These are phyloP conservation scores for Prosapia bicincta DNA, from an alignment of 2,888 invertebrate species.

Conservation along the genomic window DNA sequence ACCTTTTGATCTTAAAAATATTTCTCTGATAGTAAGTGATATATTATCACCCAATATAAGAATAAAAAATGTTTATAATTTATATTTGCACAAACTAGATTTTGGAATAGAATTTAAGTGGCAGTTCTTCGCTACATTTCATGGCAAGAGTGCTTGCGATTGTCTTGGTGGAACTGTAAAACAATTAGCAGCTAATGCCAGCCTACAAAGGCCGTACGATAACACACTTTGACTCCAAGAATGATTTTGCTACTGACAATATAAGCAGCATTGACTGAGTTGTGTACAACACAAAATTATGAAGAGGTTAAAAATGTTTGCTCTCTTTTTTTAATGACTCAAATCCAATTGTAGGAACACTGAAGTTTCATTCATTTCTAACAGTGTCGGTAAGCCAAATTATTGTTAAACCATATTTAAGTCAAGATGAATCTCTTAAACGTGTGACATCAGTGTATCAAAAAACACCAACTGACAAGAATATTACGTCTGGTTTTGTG, in stretches of 20 bases:
- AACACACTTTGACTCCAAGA: not conserved
- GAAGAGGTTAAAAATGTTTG: too few species aligned
- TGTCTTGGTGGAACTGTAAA: too few species aligned
- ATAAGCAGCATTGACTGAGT: too few species aligned
- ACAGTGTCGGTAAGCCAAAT: too few species aligned
- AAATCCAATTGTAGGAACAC: not conserved
- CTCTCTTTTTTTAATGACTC: not conserved
- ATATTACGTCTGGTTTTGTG: too few species aligned
- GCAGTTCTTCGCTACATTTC: not conserved
- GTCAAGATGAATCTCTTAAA: too few species aligned
- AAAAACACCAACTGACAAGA: too few species aligned
- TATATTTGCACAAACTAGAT: not conserved
- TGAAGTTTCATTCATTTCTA: too few species aligned
- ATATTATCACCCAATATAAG: not conserved
- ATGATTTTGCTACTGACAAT: not conserved
- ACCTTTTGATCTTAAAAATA: slow-evolving; percentile 3
- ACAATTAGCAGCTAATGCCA: not conserved
- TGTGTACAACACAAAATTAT: too few species aligned
- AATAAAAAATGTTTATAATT: not conserved
- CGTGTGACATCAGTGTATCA: too few species aligned
- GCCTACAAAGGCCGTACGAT: not conserved
- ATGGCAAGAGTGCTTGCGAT: not conserved
- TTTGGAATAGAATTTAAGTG: not conserved
- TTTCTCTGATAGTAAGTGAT: not conserved
- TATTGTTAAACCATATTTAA: too few species aligned